phyloP scores from a whole-genome alignment of 2,113 vertebrate genomes.

The Noturus placidus region DNA sequence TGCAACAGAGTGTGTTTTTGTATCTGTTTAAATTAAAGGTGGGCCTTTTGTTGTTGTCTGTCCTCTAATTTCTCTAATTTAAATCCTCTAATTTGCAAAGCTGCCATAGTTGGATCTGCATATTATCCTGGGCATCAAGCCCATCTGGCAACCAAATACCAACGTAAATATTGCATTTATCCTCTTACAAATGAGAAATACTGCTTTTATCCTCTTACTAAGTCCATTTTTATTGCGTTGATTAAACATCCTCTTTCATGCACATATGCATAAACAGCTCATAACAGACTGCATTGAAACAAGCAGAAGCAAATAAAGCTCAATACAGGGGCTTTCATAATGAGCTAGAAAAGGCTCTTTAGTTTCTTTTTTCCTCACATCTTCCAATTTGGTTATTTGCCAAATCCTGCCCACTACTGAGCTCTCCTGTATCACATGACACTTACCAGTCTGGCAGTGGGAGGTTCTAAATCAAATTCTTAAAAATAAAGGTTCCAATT shows the following conservation, averaged over 20 bases:
- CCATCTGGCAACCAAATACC: not conserved
- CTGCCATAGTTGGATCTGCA: not conserved
- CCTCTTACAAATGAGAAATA: not conserved
- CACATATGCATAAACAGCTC: not conserved
- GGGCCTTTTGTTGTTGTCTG: not conserved
- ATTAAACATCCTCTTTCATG: not conserved
- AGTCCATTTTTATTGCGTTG: not conserved
- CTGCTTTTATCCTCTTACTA: not conserved
- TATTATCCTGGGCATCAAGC: not conserved
- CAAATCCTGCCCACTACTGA: not conserved
- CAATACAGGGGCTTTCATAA: not conserved
- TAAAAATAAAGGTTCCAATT: too few relatives aligned
- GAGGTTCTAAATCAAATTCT: not conserved
- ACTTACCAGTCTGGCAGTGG: not conserved
- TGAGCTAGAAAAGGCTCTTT: not conserved
- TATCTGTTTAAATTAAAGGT: conserved; percentile 24
- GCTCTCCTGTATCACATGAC: not conserved
- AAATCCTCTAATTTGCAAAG: not conserved
- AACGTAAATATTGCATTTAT: not conserved
- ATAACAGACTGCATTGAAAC: not conserved
- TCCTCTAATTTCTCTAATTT: too few relatives aligned
- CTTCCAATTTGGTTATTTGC: not conserved
- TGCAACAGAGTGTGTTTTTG: conserved; percentile 55
- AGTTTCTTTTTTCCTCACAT: not conserved
- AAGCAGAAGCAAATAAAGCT: not conserved